Evolutionary conservation across 2,888 invertebrate genomes (phyloP).

Genomic region (Mesoligia furuncula): DNA sequence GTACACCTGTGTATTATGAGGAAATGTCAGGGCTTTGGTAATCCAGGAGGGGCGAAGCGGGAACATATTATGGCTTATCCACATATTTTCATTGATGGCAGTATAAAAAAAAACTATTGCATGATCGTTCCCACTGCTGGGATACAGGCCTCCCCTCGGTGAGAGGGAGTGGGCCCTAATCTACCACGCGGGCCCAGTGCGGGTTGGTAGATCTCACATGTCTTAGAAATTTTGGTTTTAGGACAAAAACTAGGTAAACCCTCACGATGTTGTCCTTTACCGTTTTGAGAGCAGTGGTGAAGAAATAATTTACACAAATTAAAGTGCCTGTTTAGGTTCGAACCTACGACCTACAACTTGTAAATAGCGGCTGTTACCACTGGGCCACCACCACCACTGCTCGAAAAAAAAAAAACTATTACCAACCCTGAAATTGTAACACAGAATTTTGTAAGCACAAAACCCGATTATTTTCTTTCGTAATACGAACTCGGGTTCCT

Average conservation of each 20-base stretch:
- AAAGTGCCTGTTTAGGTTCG: no score
- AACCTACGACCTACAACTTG: no score
- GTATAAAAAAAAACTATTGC: neutral
- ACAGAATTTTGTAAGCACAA: neutral
- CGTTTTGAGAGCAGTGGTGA: no score
- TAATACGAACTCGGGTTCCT: neutral
- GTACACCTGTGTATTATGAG: neutral
- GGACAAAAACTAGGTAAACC: no score
- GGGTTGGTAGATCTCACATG: neutral
- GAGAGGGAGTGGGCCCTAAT: no score
- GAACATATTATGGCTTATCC: no score
- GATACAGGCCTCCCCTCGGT: neutral
- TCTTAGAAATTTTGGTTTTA: neutral
- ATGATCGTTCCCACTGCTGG: neutral
- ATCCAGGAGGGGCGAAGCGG: no score
- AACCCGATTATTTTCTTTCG: conserved; percentile 1
- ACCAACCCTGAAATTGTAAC: neutral
- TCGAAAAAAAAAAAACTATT: neutral
- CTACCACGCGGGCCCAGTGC: neutral
- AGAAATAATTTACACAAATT: no score
- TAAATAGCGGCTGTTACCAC: neutral
- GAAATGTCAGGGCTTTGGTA: neutral
- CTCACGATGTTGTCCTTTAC: neutral
- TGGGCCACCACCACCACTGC: neutral
- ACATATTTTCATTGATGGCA: neutral